Evolutionary conservation across 2,113 vertebrate genomes (phyloP).

Genomic region (Takifugu flavidus): DNA sequence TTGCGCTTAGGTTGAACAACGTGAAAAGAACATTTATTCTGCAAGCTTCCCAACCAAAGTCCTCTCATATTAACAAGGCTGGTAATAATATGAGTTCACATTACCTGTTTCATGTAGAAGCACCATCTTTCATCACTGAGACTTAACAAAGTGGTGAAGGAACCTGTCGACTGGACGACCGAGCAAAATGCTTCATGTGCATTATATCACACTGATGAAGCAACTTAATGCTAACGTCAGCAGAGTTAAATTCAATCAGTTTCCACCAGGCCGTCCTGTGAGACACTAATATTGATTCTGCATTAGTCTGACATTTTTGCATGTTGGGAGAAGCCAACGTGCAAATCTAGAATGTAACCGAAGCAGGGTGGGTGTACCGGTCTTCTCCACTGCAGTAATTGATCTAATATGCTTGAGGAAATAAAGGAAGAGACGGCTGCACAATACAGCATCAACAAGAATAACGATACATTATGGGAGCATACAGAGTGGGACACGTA

Average conservation of each 20-base stretch:
- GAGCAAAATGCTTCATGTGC: slow-evolving; percentile 2
- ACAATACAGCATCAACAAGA: neutral
- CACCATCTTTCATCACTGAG: neutral
- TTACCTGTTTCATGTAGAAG: neutral
- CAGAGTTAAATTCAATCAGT: slow-evolving; percentile 39
- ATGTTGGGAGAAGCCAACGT: neutral
- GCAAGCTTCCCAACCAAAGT: too few species aligned
- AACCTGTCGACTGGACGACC: slow-evolving; percentile 13
- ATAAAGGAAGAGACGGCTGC: neutral
- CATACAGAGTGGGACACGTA: neutral
- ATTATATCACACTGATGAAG: slow-evolving; percentile 31
- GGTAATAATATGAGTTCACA: too few species aligned
- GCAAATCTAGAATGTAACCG: slow-evolving; percentile 24
- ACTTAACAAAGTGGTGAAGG: too few species aligned
- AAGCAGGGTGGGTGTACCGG: neutral
- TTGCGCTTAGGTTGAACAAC: too few species aligned
- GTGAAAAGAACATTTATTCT: too few species aligned
- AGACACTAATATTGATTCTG: slow-evolving; percentile 34
- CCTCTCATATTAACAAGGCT: too few species aligned
- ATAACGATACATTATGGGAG: neutral
- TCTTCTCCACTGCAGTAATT: slow-evolving; percentile 1
- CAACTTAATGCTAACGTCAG: slow-evolving; percentile 31
- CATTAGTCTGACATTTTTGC: slow-evolving; percentile 12
- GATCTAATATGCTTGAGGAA: neutral
- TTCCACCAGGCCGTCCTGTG: neutral